Conservation (phyloP, 1,140 invertebrate species). For the Drosophila insularis region DNA sequence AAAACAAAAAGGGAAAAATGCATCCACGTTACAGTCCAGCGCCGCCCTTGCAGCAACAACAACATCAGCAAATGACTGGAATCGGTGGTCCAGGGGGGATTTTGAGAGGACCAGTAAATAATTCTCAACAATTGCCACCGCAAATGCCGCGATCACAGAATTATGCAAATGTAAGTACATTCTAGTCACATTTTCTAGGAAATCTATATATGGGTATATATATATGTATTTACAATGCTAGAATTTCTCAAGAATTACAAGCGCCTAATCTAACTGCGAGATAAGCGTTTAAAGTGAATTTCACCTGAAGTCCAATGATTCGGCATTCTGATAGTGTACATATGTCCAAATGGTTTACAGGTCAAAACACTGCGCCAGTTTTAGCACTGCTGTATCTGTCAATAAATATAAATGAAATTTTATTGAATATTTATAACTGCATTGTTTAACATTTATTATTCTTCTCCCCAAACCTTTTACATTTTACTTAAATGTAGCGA, state of each 20-base stretch:
- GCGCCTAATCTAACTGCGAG: neutral
- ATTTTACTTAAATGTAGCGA: no score
- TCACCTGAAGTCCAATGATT: neutral
- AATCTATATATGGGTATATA: neutral
- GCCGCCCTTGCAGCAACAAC: slow-evolving; percentile 40
- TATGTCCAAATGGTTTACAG: no score
- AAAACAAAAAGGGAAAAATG: slow-evolving; percentile 29
- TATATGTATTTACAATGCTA: neutral
- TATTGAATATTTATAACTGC: no score
- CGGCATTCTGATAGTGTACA: no score
- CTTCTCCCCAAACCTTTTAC: no score
- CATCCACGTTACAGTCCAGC: slow-evolving; percentile 70
- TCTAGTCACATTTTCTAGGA: slow-evolving; percentile 12
- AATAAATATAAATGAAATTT: no score
- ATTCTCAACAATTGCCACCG: slow-evolving; percentile 59
- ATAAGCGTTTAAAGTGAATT: slow-evolving; percentile 22
- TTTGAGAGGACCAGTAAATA: slow-evolving; percentile 51
- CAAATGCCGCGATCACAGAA: slow-evolving; percentile 61
- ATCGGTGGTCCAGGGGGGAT: slow-evolving; percentile 17
- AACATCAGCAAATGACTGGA: slow-evolving; percentile 52
- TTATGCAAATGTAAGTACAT: slow-evolving; percentile 63
- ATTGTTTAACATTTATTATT: no score
- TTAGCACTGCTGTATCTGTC: no score
- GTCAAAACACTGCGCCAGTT: no score
- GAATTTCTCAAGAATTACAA: neutral